phyloP scores from a whole-genome alignment of 1,140 invertebrate species.

The Conus betulinus region DNA sequence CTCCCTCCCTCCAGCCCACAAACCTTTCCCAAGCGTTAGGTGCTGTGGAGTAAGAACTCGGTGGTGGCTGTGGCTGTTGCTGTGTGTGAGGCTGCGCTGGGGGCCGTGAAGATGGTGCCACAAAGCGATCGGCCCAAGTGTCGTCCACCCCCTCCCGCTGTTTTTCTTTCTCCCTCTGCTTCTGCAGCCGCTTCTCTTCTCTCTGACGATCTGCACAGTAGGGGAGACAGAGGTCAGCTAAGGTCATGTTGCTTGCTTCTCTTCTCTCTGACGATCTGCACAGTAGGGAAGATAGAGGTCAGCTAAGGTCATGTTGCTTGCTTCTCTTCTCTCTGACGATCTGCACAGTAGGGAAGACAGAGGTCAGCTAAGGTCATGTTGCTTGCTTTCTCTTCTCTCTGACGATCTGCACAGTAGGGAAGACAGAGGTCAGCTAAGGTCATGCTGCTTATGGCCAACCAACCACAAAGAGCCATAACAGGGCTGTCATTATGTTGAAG shows the following conservation, averaged over 20 bases:
- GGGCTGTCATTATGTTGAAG: too few species aligned
- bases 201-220: constrained; percentile 53
- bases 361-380: too few species aligned
- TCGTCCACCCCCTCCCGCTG: constrained; percentile 42
- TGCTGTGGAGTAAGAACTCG: background rate
- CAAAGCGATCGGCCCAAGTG: constrained; percentile 53
- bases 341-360: too few species aligned
- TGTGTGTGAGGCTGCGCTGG: background rate
- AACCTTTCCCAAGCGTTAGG: background rate
- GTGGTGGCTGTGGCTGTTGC: constrained; percentile 7
- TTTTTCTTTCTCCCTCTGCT: constrained; percentile 46
- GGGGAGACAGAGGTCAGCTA: too few species aligned
- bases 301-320: too few species aligned
- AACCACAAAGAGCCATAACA: too few species aligned
- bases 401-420: too few species aligned
- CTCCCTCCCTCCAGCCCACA: background rate
- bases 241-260: constrained; percentile 40
- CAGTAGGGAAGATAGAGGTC: too few species aligned
- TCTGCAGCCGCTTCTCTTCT: constrained; percentile 59
- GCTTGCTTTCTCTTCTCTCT: too few species aligned
- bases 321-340: too few species aligned
- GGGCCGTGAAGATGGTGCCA: background rate
- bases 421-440: too few species aligned
- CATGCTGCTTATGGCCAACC: too few species aligned
- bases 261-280: constrained; percentile 60